Conservation (phyloP, 2,113 vertebrate species). For the Procapra przewalskii region DNA sequence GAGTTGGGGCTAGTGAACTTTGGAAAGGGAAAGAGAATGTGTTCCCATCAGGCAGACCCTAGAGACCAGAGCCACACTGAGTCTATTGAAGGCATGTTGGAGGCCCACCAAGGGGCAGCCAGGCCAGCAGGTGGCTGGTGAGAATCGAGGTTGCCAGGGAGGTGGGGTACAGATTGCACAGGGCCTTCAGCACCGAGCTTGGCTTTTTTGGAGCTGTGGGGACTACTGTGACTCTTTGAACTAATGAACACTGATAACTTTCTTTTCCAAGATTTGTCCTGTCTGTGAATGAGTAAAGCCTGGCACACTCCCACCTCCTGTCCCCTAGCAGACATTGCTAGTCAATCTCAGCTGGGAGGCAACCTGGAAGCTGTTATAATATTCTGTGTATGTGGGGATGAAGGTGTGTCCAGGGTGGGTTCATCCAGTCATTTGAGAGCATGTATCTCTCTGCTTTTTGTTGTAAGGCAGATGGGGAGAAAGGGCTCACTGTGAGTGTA, state of each 20-base stretch:
- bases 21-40: neutral
- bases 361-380: neutral
- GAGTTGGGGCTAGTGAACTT: neutral
- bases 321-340: conserved; percentile 38
- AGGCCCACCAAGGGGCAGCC: neutral
- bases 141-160: neutral
- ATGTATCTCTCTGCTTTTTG: neutral
- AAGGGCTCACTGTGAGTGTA: neutral
- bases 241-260: neutral
- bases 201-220: neutral
- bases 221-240: neutral
- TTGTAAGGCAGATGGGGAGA: neutral
- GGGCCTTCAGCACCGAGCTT: neutral
- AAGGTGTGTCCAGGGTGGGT: too few species aligned
- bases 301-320: neutral
- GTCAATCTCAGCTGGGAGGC: neutral
- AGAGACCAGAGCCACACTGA: accelerated
- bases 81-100: neutral
- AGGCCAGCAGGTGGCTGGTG: neutral
- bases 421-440: neutral
- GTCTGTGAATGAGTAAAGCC: neutral
- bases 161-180: neutral
- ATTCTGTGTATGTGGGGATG: neutral
- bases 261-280: neutral
- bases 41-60: neutral